Evolutionary conservation across 2,797 vertebrate species (phyloP), one percentile per base, ranked within the genome.

Genomic region (Eptatretus atami): DNA sequence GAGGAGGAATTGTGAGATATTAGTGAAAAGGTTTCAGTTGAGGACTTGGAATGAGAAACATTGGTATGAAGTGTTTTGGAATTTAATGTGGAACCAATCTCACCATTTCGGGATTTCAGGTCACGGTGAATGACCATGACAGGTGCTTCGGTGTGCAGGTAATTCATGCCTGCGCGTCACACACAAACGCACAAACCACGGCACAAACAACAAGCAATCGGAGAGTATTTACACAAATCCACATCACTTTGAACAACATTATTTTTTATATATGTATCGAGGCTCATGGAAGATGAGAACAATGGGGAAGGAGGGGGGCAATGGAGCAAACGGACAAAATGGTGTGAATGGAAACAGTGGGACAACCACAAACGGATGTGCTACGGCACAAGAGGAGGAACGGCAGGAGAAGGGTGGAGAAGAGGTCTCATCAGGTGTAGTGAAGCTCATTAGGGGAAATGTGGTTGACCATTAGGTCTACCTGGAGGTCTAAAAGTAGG

Each of bases 101-200:
- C 82, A 98, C 90, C 92, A 66, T 98, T 98, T 73, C 86, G 80
- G 72, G 92, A 98, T 71, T 98, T 98, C 63, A 98, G 78, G 73
- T 98, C 92, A 74, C 92, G 77, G 79, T 98, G 92, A 74, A 98
- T 96, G 72, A 98, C 92, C 72, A 82, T 90, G 24, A 98, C 75
- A 0, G 90, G 92, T 65, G 92, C 90, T 69, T 98, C 92, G 69
- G 84, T 81, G 66, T 98, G 92, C 73, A 98, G 81, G 71, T 96
- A 98, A 71, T 96, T 86, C 78, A 96, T 86, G 74, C 92, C 92
- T 96, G 68, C 63, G 67, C 63, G 10, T 25, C 64, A 68, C 67
- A 54, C 31, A 8, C 63, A 53, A 53, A 10, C 31, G 1, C 31
- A 11, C 52, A 63, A 55, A 44, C 13, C 53, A 64, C 15, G 52